Conservation (phyloP, 35 echinoderm and acorn worm genomes). For the Hemicentrotus pulcherrimus region DNA sequence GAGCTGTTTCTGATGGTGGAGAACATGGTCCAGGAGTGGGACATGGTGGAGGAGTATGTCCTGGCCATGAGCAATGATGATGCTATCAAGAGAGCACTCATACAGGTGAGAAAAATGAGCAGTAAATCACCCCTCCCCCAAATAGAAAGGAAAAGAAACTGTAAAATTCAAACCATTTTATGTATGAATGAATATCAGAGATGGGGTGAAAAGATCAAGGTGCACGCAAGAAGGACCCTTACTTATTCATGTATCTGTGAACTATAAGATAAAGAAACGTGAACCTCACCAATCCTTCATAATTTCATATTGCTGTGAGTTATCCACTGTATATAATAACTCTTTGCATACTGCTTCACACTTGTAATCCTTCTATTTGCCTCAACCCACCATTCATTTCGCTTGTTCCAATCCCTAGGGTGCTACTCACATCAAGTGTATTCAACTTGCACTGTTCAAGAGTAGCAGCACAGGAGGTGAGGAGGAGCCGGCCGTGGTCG, state of each 20-base stretch:
- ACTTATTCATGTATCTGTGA: too few species aligned
- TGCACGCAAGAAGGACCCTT: too few species aligned
- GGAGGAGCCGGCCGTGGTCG: background rate
- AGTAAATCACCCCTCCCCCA: background rate
- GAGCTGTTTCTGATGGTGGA: constrained; percentile 93
- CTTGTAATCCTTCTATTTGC: too few species aligned
- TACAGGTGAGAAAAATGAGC: constrained; percentile 56
- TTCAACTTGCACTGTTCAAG: constrained; percentile 29
- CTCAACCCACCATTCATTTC: background rate
- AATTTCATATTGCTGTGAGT: too few species aligned
- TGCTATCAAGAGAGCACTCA: constrained; percentile 43
- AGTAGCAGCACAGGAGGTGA: background rate
- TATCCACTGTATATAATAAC: too few species aligned
- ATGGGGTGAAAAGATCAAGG: too few species aligned
- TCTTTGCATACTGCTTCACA: too few species aligned
- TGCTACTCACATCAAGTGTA: constrained; percentile 11
- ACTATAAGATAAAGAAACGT: too few species aligned
- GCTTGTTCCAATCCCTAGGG: background rate
- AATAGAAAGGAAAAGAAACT: too few species aligned
- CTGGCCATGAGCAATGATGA: constrained; percentile 71
- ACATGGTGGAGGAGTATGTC: constrained; percentile 71
- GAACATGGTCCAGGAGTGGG: constrained; percentile 78
- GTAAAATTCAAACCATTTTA: too few species aligned
- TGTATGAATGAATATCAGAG: too few species aligned
- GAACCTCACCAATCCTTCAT: too few species aligned